phyloP scores from a whole-genome alignment of 2,888 invertebrate species.

The Mythimna lalbum region DNA sequence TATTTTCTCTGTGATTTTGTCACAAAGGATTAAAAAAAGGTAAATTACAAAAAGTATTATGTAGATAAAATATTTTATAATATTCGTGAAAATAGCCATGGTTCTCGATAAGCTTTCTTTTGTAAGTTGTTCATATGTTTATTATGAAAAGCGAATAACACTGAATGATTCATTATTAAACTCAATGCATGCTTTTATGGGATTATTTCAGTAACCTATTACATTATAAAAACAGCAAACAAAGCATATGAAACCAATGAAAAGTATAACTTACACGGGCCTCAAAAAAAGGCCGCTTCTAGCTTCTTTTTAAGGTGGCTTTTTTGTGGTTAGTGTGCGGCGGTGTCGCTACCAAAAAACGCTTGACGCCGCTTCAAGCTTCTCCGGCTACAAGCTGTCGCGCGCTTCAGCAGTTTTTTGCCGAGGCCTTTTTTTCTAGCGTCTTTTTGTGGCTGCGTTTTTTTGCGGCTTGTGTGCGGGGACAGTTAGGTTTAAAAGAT shows the following conservation, averaged over 20 bases:
- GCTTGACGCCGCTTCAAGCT: too few species aligned
- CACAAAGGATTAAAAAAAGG: neutral
- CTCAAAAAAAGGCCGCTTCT: too few species aligned
- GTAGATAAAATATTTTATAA: neutral
- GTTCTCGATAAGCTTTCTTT: neutral
- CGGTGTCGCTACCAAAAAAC: too few species aligned
- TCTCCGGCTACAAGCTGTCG: too few species aligned
- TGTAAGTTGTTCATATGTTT: neutral
- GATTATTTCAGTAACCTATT: neutral
- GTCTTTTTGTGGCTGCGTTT: too few species aligned
- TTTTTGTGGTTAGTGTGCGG: too few species aligned
- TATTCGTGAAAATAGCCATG: neutral
- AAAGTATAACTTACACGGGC: too few species aligned
- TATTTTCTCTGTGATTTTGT: neutral
- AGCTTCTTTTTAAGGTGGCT: too few species aligned
- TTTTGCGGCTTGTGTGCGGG: too few species aligned
- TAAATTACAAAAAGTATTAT: neutral
- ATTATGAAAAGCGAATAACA: neutral
- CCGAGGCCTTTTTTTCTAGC: too few species aligned
- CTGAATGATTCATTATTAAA: neutral
- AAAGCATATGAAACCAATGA: too few species aligned
- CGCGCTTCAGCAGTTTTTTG: too few species aligned
- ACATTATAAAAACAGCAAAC: neutral
- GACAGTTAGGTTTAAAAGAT: neutral
- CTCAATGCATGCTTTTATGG: neutral